Conservation (phyloP, 2,888 invertebrate species). For the Megaustenia siamemsis region DNA sequence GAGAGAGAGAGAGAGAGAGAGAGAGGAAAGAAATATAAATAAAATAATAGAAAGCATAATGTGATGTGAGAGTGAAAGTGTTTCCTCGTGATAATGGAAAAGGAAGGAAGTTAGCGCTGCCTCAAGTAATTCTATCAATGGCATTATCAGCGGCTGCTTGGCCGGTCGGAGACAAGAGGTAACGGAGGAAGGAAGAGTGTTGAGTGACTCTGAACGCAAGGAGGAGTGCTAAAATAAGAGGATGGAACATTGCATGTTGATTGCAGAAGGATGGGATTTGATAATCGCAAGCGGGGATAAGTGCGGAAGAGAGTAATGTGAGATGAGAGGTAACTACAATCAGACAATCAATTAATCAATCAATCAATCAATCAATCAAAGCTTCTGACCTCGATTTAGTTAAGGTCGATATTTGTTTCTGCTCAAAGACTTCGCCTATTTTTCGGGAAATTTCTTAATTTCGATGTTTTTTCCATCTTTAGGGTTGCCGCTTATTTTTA, state of each 20-base stretch:
- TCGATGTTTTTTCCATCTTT: too few relatives aligned
- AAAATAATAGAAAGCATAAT: neutral
- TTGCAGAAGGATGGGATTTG: neutral
- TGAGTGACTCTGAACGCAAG: conserved; percentile 2
- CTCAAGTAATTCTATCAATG: conserved; percentile 16
- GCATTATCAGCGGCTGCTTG: neutral
- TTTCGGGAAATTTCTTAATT: neutral
- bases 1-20: neutral
- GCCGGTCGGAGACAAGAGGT: neutral
- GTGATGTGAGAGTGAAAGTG: neutral
- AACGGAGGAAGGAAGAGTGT: neutral
- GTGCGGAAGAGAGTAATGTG: neutral
- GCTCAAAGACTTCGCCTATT: neutral
- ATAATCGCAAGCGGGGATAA: conserved; percentile 13
- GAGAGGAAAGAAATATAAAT: neutral
- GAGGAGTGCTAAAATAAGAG: neutral
- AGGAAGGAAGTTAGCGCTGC: conserved; percentile 14
- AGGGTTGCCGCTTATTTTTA: too few relatives aligned
- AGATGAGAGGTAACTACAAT: neutral
- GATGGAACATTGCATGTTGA: conserved; percentile 3
- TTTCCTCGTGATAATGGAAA: neutral
- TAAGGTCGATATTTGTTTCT: neutral
- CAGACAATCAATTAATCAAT: neutral
- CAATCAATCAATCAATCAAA: neutral
- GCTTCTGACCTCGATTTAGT: neutral